These are phyloP conservation scores for Amphimallon solstitiale DNA, from an alignment of 2,888 invertebrate species.

Conservation along the genomic window DNA sequence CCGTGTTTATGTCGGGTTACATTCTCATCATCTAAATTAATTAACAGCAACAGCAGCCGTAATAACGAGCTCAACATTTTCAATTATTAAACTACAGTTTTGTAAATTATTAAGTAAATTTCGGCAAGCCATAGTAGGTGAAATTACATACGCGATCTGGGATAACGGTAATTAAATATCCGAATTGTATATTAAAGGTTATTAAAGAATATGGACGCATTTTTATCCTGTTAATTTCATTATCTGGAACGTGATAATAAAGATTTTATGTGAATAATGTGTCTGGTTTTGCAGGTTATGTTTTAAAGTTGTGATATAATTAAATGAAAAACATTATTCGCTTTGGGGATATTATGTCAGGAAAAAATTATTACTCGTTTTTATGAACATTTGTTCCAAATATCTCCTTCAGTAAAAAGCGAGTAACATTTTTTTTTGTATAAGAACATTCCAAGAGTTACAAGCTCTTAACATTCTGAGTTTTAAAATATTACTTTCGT, in stretches of 20 bases:
- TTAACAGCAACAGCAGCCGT: slow-evolving; percentile 3
- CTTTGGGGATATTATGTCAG: too few relatives aligned
- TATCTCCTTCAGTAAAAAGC: too few relatives aligned
- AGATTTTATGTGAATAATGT: background rate
- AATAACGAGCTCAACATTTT: slow-evolving; percentile 2
- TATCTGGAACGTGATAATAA: background rate
- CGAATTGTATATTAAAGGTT: background rate
- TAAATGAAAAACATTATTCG: too few relatives aligned
- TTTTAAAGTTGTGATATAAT: too few relatives aligned
- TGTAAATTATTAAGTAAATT: background rate
- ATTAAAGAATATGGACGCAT: background rate
- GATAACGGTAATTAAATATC: slow-evolving; percentile 18
- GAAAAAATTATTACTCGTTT: too few relatives aligned
- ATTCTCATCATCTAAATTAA: background rate
- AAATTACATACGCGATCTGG: background rate
- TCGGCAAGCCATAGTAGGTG: background rate
- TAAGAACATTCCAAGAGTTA: too few relatives aligned
- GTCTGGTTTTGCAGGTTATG: too few relatives aligned
- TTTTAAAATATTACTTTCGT: too few relatives aligned
- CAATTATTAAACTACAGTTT: slow-evolving; percentile 17
- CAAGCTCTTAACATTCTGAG: too few relatives aligned
- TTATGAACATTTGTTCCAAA: too few relatives aligned
- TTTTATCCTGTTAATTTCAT: slow-evolving; percentile 1
- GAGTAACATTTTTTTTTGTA: too few relatives aligned
- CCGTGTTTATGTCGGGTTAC: slow-evolving; percentile 4